Base-by-base conservation (phyloP, 2,113 vertebrate species). In the Lasiurus borealis region DNA sequence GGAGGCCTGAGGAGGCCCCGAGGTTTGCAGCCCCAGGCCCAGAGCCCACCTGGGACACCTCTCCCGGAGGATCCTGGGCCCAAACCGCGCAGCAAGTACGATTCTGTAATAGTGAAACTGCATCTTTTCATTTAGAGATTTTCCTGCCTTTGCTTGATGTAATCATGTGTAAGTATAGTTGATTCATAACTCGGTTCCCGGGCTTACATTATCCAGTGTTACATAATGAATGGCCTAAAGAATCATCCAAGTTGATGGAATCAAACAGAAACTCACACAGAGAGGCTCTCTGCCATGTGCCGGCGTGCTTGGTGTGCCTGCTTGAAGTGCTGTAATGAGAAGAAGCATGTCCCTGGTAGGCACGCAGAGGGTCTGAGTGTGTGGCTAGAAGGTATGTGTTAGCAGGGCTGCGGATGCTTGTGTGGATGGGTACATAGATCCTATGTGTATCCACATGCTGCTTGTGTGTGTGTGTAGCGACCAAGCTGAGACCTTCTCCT, bases 101-200 rank as follows among this genome's bases (percentile, higher is more conserved):
- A 87, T 96, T 93, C 82, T 88, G 85, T 57, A 93, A 95, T 69
- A 80, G 82, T 72, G 92, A 91, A 92, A 93, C 88, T 92, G 85
- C 68, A 16, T 91, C 73, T 57, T 94, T 97, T 93, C 68, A 34
- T 88, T 95, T 97, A 85, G 86, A 88, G 91, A 88, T 57, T 88
- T 75, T 95, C 66, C 88, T 90, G 88, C 73, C 66, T 96, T 97
- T 96, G 92, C 92, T 95, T 83, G 78, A 76, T 93, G 91, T 80
- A 93, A 89, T 91, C 40, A 0, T 94, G 84, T 95, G 96, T 96
- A 90, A 96, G 91, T 97, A 91, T 72, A 95, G 93, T 93, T 94
- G 80, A 89, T 97, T 83, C 59, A 50, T 92, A 84, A 96, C 77
- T 96, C 34, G 66, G 64, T 90, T 89, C 87, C 71, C 16, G 59